phyloP scores from a whole-genome alignment of 1,140 invertebrate genomes.

The Lepeophtheirus salmonis region DNA sequence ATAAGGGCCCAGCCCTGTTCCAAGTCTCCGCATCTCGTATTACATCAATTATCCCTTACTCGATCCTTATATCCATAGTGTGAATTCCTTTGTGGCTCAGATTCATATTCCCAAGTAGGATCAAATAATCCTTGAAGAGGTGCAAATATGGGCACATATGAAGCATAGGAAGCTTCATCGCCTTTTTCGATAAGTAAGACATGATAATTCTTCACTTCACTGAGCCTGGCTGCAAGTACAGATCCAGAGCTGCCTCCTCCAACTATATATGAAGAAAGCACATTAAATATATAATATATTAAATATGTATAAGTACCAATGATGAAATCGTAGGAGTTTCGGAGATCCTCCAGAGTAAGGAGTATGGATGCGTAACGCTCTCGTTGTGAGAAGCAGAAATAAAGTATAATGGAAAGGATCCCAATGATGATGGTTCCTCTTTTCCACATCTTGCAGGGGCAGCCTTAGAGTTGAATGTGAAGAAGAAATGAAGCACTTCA shows the following conservation, averaged over 20 bases:
- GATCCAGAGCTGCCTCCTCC: not conserved
- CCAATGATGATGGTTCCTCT: not conserved
- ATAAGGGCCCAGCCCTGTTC: no score
- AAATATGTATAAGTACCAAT: not conserved
- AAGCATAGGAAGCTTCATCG: not conserved
- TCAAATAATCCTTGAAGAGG: not conserved
- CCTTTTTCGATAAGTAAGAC: conserved; percentile 4
- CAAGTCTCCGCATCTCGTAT: no score
- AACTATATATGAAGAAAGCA: not conserved
- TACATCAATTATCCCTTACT: not conserved
- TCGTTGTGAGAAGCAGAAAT: no score
- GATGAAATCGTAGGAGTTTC: no score
- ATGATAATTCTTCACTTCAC: not conserved
- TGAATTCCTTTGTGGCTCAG: conserved; percentile 6
- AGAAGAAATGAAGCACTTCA: no score
- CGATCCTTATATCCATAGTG: conserved; percentile 2
- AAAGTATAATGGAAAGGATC: not conserved
- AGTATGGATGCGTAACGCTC: not conserved
- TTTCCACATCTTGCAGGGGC: not conserved
- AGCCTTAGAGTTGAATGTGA: no score
- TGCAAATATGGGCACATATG: not conserved
- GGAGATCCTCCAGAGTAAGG: no score
- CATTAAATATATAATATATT: not conserved
- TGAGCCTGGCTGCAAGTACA: not conserved
- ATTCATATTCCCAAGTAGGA: conserved; percentile 7